Base-by-base conservation (phyloP, 92 coral and sea anemone genomes). In the Heteractis magnifica region DNA sequence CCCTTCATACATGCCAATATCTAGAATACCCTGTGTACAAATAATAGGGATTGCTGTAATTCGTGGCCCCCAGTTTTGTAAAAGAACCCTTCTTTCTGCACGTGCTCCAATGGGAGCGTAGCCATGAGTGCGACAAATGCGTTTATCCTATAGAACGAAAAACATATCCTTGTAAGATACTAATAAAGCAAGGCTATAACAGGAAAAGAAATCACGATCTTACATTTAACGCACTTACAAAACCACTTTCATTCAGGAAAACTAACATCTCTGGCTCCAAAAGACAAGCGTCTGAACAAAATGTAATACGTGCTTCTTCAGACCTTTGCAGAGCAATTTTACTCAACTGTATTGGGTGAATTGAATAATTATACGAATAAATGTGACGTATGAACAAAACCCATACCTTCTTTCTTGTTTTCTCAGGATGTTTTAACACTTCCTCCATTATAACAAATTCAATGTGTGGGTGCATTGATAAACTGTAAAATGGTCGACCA, bases 41-140 rank as follows among this genome's bases (percentile, higher is more conserved):
- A 85, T 59, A 81, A 89, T 78, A 55, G 89, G 92, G 75, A 89
- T 85, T 71, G 89, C 86, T 44, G 91, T 88, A 65, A 84, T 88
- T 59, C 86, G 91, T 68, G 91, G 88, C 72, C 88, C 89, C 88
- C 88, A 88, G 53, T 85, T 65, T 79, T 72, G 80, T 18, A 76
- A 83, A 51, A 64, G 21, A 11, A 83, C 77, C 77, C 65, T 88
- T 9, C 72, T 76, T 71, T 76, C 81, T 79, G 88, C 88, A 53
- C 88, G 84, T 73, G 77, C 77, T 52, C 91, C 88, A 44, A 62
- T 76, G 15, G 76, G 82, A 60, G 86, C 62, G 74, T 89, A 85
- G 79, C 86, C 92, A 85, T 85, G 49, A 44, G 82, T 56, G 59
- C 77, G 82, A 73, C 75, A 49, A 84, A 83, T 71, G 65, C 86